Evolutionary conservation across 2,888 invertebrate species (phyloP).

Genomic region (Stenodema calcarata): DNA sequence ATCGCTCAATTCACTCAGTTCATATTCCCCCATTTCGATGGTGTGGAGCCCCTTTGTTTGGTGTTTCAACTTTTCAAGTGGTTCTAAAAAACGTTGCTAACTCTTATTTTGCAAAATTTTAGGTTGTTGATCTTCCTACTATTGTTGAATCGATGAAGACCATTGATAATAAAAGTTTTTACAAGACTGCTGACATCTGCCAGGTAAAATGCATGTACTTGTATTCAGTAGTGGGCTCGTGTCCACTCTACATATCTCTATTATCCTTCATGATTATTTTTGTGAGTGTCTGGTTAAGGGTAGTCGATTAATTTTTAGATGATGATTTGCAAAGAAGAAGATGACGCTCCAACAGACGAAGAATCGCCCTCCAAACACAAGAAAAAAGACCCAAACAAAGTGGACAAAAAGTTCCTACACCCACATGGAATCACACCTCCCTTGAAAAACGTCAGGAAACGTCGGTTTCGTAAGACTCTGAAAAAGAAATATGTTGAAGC

Average conservation of each 20-base stretch:
- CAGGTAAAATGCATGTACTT: conserved; percentile 66
- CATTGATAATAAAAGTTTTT: conserved; percentile 94
- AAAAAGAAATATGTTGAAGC: conserved; percentile 97
- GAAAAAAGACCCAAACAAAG: conserved; percentile 82
- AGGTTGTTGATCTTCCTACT: conserved; percentile 89
- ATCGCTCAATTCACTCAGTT: neutral
- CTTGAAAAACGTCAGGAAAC: conserved; percentile 90
- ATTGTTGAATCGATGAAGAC: conserved; percentile 93
- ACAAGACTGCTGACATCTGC: conserved; percentile 96
- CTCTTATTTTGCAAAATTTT: too few relatives aligned
- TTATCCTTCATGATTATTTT: too few relatives aligned
- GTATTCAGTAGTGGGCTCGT: too few relatives aligned
- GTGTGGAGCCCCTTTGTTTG: too few relatives aligned
- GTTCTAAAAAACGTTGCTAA: too few relatives aligned
- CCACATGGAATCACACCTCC: conserved; percentile 97
- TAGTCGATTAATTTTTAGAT: conserved; percentile 64
- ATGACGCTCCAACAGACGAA: conserved; percentile 75
- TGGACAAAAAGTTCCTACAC: conserved; percentile 91
- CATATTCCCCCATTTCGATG: neutral
- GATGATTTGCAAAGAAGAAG: conserved; percentile 85
- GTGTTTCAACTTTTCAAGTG: too few relatives aligned
- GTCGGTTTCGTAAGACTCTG: conserved; percentile 91
- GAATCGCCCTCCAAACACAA: conserved; percentile 80
- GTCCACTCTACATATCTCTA: neutral
- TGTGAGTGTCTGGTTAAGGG: neutral